phyloP scores from a whole-genome alignment of 2,888 invertebrate species.

The Saturnia japonica region DNA sequence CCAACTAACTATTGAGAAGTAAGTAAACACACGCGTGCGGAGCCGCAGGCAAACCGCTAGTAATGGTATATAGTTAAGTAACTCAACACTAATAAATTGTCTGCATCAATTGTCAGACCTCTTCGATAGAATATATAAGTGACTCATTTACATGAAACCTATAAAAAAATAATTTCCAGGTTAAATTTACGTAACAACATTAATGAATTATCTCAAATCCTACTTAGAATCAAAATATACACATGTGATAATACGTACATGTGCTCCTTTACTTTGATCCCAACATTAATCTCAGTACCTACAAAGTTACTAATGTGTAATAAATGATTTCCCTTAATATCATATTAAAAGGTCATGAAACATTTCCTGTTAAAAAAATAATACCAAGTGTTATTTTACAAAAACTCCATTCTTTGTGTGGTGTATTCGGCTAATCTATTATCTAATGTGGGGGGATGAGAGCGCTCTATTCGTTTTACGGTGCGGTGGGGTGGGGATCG shows the following conservation, averaged over 20 bases:
- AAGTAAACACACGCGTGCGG: too few species aligned
- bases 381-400: conserved; percentile 5
- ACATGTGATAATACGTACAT: background rate
- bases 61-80: too few species aligned
- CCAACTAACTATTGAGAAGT: too few species aligned
- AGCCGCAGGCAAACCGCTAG: too few species aligned
- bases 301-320: conserved; percentile 7
- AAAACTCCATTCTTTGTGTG: conserved; percentile 3
- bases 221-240: background rate
- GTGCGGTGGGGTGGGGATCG: background rate
- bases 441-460: conserved; percentile 9
- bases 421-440: conserved; percentile 3
- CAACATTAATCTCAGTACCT: background rate
- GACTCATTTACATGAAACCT: too few species aligned
- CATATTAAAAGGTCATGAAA: conserved; percentile 1
- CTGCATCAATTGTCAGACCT: too few species aligned
- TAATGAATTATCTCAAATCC: background rate
- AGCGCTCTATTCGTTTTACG: conserved; percentile 3
- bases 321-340: conserved; percentile 4
- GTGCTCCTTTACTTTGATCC: background rate
- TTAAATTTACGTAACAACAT: background rate
- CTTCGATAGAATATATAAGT: too few species aligned
- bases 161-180: background rate
- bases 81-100: too few species aligned
- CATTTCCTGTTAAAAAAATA: conserved; percentile 10